Conservation (phyloP, 1,140 invertebrate genomes). For the Anoplolepis gracilipes region DNA sequence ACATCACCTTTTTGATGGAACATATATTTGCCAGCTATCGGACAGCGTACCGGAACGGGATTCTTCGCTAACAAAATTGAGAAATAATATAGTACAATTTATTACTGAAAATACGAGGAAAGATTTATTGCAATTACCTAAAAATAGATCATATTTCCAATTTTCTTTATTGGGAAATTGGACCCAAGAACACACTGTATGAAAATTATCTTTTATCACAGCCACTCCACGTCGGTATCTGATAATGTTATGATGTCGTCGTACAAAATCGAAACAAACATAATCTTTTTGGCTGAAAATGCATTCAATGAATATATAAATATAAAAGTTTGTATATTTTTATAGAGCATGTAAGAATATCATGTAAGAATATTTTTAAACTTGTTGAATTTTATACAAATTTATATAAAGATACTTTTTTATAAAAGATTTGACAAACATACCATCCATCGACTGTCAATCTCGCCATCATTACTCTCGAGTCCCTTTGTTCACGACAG, state of each 20-base stretch:
- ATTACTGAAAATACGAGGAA: not conserved
- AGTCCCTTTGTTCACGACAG: conserved; percentile 95
- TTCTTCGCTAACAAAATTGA: conserved; percentile 90
- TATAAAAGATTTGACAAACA: conserved; percentile 62
- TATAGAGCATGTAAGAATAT: not conserved
- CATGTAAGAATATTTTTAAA: not conserved
- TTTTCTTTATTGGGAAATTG: conserved; percentile 94
- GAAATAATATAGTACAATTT: conserved; percentile 17
- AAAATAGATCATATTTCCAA: conserved; percentile 95
- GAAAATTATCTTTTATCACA: conserved; percentile 95
- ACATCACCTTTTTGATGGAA: conserved; percentile 96
- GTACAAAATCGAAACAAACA: conserved; percentile 98
- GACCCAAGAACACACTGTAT: conserved; percentile 97
- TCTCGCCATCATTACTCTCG: conserved; percentile 97
- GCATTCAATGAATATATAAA: conserved; percentile 26
- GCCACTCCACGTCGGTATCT: conserved; percentile 96
- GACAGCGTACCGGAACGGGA: conserved; percentile 96
- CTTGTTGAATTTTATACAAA: not conserved
- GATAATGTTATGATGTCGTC: conserved; percentile 98
- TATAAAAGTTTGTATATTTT: conserved; percentile 15
- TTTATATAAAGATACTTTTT: not conserved
- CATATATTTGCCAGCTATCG: conserved; percentile 97
- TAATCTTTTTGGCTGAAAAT: conserved; percentile 97
- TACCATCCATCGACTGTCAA: conserved; percentile 98
- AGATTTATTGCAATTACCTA: conserved; percentile 85